Evolutionary conservation across 2,797 vertebrate genomes (phyloP).

Genomic region (Psittacula derbiana): DNA sequence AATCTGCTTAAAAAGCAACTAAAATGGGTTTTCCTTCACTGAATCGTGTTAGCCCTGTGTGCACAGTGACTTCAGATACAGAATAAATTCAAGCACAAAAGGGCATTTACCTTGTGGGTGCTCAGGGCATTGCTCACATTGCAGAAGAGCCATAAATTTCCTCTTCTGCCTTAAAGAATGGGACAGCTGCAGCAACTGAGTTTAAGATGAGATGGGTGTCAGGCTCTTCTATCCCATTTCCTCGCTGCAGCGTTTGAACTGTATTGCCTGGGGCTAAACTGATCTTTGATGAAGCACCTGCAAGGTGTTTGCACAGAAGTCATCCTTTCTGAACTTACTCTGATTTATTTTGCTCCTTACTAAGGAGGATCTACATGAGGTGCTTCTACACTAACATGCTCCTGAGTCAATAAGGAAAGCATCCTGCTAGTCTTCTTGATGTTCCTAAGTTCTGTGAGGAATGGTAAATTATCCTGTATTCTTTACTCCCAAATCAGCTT

Average conservation of each 20-base stretch:
- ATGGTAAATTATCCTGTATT: neutral
- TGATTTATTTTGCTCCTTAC: neutral
- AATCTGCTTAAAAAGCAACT: constrained; percentile 59
- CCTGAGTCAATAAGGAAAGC: neutral
- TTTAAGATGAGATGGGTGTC: neutral
- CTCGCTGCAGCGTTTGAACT: neutral
- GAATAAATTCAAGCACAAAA: neutral
- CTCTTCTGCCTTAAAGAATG: neutral
- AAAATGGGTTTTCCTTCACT: constrained; percentile 7
- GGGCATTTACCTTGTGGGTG: neutral
- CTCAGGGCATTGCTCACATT: neutral
- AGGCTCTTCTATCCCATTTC: neutral
- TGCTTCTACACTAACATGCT: neutral
- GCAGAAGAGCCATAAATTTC: constrained; percentile 1
- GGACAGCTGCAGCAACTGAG: neutral
- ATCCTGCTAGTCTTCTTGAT: neutral
- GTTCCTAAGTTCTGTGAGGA: neutral
- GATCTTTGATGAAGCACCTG: constrained; percentile 42
- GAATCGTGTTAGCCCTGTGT: neutral
- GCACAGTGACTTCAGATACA: neutral
- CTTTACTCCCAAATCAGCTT: neutral
- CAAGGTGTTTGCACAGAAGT: neutral
- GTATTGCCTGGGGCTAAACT: neutral
- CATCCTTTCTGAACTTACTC: neutral
- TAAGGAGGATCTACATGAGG: neutral